phyloP scores from a whole-genome alignment of 2,113 vertebrate genomes.

The Naja naja region DNA sequence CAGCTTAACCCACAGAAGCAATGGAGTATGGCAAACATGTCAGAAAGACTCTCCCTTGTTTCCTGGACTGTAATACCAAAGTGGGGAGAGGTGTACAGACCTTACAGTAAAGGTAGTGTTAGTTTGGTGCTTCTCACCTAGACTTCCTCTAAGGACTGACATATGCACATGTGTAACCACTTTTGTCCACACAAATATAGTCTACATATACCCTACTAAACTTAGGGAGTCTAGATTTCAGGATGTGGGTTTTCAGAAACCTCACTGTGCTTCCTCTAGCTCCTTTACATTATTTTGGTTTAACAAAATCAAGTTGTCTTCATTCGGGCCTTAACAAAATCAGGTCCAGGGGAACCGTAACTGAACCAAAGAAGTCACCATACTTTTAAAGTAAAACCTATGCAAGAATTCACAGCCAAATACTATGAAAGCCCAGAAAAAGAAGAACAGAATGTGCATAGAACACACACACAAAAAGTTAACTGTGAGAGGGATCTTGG shows the following conservation, averaged over 20 bases:
- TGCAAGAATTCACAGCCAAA: neutral
- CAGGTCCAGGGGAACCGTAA: neutral
- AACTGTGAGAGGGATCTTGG: neutral
- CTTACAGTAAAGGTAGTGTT: too few species aligned
- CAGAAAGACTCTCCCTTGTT: neutral
- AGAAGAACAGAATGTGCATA: neutral
- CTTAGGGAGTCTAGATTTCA: neutral
- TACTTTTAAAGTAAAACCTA: neutral
- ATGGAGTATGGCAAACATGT: neutral
- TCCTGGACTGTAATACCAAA: neutral
- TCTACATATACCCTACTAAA: neutral
- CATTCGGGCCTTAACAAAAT: neutral
- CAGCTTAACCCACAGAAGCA: neutral
- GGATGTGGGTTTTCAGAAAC: neutral
- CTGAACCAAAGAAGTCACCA: neutral
- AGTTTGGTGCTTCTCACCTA: neutral
- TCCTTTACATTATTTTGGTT: neutral
- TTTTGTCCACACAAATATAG: neutral
- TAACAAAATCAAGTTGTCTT: neutral
- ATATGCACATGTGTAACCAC: neutral
- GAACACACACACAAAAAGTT: neutral
- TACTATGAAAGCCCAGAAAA: neutral
- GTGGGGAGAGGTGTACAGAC: neutral
- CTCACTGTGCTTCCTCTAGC: neutral
- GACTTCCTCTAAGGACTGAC: neutral